These are phyloP conservation scores for Eolophus roseicapilla DNA, from an alignment of 2,113 vertebrate species.

Conservation along the genomic window DNA sequence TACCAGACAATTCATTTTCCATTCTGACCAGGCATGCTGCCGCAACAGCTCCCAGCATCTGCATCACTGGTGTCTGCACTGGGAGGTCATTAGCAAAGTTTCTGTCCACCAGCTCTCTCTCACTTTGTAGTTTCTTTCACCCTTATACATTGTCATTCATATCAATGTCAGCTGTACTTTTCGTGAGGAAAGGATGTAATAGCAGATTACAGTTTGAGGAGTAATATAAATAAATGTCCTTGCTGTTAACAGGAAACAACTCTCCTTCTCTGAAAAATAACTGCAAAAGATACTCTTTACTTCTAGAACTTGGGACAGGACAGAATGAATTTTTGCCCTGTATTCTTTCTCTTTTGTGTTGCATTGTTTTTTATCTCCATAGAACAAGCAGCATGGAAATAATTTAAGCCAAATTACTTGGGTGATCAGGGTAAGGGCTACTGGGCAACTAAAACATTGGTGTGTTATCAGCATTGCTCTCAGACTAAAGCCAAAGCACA, in stretches of 20 bases:
- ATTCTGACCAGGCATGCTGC: neutral
- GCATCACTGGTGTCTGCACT: accelerated
- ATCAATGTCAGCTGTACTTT: neutral
- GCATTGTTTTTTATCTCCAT: neutral
- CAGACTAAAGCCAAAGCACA: neutral
- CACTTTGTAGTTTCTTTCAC: neutral
- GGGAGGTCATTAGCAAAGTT: neutral
- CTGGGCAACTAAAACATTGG: neutral
- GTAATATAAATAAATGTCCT: neutral
- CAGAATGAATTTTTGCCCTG: neutral
- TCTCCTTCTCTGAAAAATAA: neutral
- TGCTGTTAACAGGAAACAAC: neutral
- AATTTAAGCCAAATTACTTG: neutral
- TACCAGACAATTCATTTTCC: neutral
- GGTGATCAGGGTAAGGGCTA: neutral
- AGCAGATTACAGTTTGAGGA: neutral
- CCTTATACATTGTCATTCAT: neutral
- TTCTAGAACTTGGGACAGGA: neutral
- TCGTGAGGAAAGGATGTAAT: neutral
- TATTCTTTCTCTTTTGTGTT: neutral
- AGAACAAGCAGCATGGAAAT: neutral
- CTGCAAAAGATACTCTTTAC: neutral
- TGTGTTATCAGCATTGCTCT: neutral
- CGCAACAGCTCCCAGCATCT: neutral
- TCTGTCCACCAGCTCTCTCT: neutral